Evolutionary conservation across 1,140 invertebrate species (phyloP), one percentile per base, ranked within the genome.

Genomic region (Lysiphlebus fabarum): DNA sequence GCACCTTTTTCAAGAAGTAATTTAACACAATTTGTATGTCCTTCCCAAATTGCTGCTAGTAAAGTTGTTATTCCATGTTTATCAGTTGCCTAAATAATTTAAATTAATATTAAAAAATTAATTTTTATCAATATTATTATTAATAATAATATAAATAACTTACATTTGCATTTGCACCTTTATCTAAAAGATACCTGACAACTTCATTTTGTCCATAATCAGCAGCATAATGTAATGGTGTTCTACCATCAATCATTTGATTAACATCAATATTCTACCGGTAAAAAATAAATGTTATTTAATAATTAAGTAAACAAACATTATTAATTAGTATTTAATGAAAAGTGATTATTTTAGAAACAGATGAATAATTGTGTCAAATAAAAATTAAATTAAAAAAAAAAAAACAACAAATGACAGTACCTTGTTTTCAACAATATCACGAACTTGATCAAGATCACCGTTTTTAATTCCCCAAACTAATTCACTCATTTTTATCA

Each of bases 401-500:
- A 58, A 34, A 17, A 51, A 59, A 9, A 11, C 2, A 14, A 11
- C 10, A 26, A 55, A 47, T 45, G 11, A 63, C 38, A 62, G 33
- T 82, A 90, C 90, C 84, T 91, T 90, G 77, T 88, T 87, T 76
- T 92, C 91, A 62, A 96, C 84, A 63, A 90, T 86, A 73, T 92
- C 87, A 79, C 90, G 89, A 12, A 96, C 92, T 82, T 91, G 87
- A 67, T 95, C 92, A 67, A 96, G 82, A 77, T 97, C 94, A 51
- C 93, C 93, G 77, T 96, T 96, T 82, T 95, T 96, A 62, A 96
- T 90, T 71, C 90, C 90, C 92, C 93, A 95, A 61, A 93, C 87
- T 73, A 95, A 85, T 78, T 90, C 90, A 73, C 84, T 86, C 86
- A 87, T 88, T 78, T 74, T 84, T 43, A 64, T 56, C n/a, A 56